Percentiles rank a stretch among this genome's conserved stretches.
phyloP scores from a whole-genome alignment of 2,797 vertebrate species.

The Tenualosa thibaudeaui region DNA sequence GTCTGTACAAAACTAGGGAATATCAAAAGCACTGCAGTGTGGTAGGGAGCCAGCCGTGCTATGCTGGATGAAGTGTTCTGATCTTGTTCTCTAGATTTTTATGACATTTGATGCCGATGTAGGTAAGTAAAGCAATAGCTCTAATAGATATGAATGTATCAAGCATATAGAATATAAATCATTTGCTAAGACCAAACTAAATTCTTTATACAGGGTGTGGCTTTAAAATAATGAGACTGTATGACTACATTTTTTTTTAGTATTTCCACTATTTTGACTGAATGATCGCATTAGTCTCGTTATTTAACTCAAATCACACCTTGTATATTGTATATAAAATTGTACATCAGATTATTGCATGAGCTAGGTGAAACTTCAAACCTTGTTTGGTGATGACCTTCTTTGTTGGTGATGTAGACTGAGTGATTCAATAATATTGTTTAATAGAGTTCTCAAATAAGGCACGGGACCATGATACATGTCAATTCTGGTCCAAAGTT shows the following conservation, averaged over 20 bases:
- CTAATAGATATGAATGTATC: not conserved
- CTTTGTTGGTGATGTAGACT: not conserved
- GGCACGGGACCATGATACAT: slow-evolving; percentile 4
- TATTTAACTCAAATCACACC: no score
- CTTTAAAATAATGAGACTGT: no score
- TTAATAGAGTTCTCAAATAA: not conserved
- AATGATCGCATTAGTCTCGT: no score
- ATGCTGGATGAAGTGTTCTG: not conserved
- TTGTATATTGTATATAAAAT: not conserved
- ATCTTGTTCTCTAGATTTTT: not conserved
- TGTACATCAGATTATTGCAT: slow-evolving; percentile 1
- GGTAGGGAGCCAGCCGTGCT: not conserved
- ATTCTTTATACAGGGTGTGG: not conserved
- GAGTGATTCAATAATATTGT: not conserved
- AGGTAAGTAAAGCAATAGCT: slow-evolving; percentile 6
- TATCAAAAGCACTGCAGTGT: not conserved
- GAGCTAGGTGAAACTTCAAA: not conserved
- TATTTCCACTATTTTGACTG: no score
- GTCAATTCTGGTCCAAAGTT: not conserved
- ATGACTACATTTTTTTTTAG: no score
- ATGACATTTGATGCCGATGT: not conserved
- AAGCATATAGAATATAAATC: not conserved
- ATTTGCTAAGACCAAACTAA: slow-evolving; percentile 16
- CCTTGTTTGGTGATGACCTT: not conserved
- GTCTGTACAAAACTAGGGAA: not conserved